Base-by-base conservation (phyloP, 1,140 invertebrate species). In the Pseudobourletiella spinata region DNA sequence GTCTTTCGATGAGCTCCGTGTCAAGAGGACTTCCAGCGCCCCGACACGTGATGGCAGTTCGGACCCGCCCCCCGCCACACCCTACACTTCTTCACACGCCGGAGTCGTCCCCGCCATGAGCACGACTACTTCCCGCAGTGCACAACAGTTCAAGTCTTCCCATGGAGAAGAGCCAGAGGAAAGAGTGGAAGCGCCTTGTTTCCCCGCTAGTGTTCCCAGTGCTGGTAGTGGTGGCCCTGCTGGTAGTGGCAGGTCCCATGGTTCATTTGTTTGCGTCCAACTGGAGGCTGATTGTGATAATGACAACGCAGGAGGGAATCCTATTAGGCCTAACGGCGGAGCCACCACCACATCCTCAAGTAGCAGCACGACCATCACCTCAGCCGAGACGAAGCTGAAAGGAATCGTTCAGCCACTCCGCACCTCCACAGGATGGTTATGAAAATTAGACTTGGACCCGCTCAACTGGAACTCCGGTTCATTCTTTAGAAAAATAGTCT, bases 371-470 rank as follows among this genome's bases (percentile, higher is more conserved):
- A 51, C 24, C 28, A 52, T 44, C 8, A 52, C 56, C 16, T 54
- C 22, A 0, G 28, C 30, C 60, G 3, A 35, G 28, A 32, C 60
- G 3, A 69, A 69, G 42, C 60, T 69, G n/a, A 58, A 64, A 43
- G 68, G 68, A 22, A 69, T 69, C 29, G 52, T 69, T 42, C 68
- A 69, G 42, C 68, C 68, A 16, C 39, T 69, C 11, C 42, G 59
- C 63, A 59, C 68, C n/a, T 58, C 57, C 35, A 67, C 64, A 3
- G 68, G 68, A 25, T 69, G 68, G 68, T 56, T 69, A 28, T 71
- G 55, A 67, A 28, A 39, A 64, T 39, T n/a, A 39, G n/a, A 39
- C 8, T 11, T 39, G 8, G 8, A 39, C 32, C 32, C 32, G 8
- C 32, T 39, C 8, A n/a, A n/a, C n/a, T n/a, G n/a, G n/a, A n/a